Conservation (phyloP, 2,888 invertebrate genomes). For the Drosophila pullipes region DNA sequence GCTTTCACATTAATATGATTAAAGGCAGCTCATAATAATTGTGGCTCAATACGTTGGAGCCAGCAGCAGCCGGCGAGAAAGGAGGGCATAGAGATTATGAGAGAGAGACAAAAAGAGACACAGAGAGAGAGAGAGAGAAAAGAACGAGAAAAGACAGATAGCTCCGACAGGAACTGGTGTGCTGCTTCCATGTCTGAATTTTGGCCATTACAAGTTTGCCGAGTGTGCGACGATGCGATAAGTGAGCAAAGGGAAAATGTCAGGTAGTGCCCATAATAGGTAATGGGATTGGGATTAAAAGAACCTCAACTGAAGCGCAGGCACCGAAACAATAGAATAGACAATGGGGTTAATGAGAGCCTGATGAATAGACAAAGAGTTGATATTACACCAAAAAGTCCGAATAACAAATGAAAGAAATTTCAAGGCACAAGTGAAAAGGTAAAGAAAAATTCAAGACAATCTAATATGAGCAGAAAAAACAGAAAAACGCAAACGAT, state of each 20-base stretch:
- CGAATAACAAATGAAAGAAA: slow-evolving; percentile 7
- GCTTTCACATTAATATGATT: slow-evolving; percentile 71
- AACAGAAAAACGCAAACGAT: slow-evolving; percentile 1
- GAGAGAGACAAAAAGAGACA: background rate
- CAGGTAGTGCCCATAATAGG: slow-evolving; percentile 45
- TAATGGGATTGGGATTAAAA: slow-evolving; percentile 39
- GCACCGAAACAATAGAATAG: slow-evolving; percentile 37
- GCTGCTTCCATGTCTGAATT: slow-evolving; percentile 1
- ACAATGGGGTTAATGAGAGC: slow-evolving; percentile 50
- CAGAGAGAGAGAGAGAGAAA: background rate
- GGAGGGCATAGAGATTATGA: background rate
- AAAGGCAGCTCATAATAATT: slow-evolving; percentile 77
- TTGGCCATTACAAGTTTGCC: slow-evolving; percentile 32
- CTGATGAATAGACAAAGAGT: slow-evolving; percentile 57
- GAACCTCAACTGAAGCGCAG: background rate
- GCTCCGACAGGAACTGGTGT: background rate
- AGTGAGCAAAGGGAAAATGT: slow-evolving; percentile 50
- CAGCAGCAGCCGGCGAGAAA: background rate
- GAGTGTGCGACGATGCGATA: slow-evolving; percentile 66
- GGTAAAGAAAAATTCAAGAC: background rate
- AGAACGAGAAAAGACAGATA: background rate
- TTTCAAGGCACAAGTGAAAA: background rate
- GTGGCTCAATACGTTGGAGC: slow-evolving; percentile 58
- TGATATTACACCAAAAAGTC: slow-evolving; percentile 29
- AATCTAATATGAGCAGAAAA: slow-evolving; percentile 6